A percentile compares a stretch with the other conserved stretches of the same genome.
Evolutionary conservation across 1,140 invertebrate species (phyloP).

Genomic region (Aleiodes sp.): DNA sequence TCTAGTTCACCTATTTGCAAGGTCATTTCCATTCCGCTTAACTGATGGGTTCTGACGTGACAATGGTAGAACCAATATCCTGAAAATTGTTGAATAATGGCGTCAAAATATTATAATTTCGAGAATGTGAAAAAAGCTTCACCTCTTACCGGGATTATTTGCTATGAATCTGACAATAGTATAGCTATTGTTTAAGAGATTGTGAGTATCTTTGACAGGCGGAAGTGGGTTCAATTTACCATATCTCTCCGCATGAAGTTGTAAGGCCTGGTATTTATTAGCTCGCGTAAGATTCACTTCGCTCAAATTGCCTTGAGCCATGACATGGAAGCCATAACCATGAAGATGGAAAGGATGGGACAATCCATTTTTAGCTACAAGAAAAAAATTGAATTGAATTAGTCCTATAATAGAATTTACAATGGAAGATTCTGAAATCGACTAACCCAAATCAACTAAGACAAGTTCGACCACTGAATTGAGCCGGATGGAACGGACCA

Average conservation of each 20-base stretch:
- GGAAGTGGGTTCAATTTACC: background rate
- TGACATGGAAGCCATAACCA: constrained; percentile 45
- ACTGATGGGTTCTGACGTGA: constrained; percentile 44
- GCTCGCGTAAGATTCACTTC: background rate
- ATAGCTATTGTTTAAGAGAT: background rate
- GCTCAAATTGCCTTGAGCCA: constrained; percentile 35
- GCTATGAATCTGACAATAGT: background rate
- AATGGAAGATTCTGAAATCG: background rate
- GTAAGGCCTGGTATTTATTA: background rate
- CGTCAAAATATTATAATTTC: background rate
- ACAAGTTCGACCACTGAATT: no score
- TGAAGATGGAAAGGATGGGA: constrained; percentile 56
- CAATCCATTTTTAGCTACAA: background rate
- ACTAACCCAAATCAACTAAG: background rate
- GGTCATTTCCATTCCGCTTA: background rate
- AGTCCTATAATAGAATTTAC: background rate
- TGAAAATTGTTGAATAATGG: background rate
- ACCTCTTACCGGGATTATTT: background rate
- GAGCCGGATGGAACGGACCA: constrained; percentile 3
- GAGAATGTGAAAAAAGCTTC: background rate
- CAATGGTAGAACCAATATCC: constrained; percentile 14
- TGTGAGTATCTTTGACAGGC: background rate
- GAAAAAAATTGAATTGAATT: constrained; percentile 25
- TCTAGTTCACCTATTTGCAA: constrained; percentile 76
- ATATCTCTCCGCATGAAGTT: background rate